These are phyloP conservation scores for Parus major DNA, from an alignment of 2,113 vertebrate species.

Conservation along the genomic window DNA sequence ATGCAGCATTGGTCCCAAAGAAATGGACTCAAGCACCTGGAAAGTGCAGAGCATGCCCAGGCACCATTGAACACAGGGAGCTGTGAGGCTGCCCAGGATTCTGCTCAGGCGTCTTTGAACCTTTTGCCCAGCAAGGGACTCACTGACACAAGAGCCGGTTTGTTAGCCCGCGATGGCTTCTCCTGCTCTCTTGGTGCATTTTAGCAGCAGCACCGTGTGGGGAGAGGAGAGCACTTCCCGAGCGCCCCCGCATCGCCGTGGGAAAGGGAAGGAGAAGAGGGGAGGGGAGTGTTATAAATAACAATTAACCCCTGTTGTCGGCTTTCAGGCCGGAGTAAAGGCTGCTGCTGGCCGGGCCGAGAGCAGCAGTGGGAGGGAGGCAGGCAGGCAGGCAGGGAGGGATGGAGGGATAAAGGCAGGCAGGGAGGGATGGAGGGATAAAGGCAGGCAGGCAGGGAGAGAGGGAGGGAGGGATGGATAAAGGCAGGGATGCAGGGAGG, in stretches of 20 bases:
- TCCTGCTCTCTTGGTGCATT: accelerated
- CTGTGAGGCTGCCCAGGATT: neutral
- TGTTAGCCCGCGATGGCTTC: neutral
- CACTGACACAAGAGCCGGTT: neutral
- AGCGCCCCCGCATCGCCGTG: accelerated
- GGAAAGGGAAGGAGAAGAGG: too few relatives aligned
- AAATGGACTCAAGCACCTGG: neutral
- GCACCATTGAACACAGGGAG: neutral
- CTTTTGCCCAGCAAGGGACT: neutral
- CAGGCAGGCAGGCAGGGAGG: neutral
- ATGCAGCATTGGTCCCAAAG: neutral
- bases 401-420: neutral
- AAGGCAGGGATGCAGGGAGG: too few relatives aligned
- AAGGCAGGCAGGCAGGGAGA: too few relatives aligned
- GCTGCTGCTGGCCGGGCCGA: neutral
- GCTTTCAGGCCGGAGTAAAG: neutral
- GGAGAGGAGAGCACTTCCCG: neutral
- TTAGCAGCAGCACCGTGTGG: neutral
- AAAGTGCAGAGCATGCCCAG: neutral
- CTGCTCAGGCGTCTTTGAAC: neutral
- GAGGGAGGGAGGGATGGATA: accelerated
- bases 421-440: neutral
- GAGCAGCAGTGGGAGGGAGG: neutral
- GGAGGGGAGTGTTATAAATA: neutral
- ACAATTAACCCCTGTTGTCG: neutral